Evolutionary conservation across 2,888 invertebrate species (phyloP).

Genomic region (Blastobasis adustella): DNA sequence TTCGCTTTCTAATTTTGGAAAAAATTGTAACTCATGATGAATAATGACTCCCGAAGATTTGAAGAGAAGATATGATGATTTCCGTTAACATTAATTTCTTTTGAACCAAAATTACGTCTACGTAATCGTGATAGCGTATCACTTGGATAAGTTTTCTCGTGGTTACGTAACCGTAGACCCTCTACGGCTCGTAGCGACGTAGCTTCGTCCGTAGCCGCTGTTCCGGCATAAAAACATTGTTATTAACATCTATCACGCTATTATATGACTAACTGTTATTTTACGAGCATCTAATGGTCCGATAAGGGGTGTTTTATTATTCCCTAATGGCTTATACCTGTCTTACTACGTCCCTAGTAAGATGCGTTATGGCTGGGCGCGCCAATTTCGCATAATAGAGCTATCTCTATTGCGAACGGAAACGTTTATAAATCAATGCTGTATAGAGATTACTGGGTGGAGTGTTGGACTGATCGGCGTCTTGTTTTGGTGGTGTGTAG

Average conservation of each 20-base stretch:
- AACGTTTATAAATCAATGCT: slow-evolving; percentile 20
- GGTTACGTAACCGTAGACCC: slow-evolving; percentile 11
- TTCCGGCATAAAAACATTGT: slow-evolving; percentile 51
- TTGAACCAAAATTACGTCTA: too few species aligned
- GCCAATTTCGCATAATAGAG: slow-evolving; percentile 68
- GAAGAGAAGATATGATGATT: too few species aligned
- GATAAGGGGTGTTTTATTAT: slow-evolving; percentile 71
- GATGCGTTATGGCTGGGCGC: slow-evolving; percentile 64
- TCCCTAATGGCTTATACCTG: slow-evolving; percentile 73
- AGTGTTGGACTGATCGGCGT: not conserved
- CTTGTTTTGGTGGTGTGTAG: too few species aligned
- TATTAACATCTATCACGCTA: slow-evolving; percentile 69
- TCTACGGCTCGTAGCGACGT: slow-evolving; percentile 15
- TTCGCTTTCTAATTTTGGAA: too few species aligned
- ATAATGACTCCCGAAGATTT: too few species aligned
- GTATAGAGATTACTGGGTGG: not conserved
- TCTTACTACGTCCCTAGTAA: slow-evolving; percentile 51
- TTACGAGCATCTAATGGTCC: slow-evolving; percentile 70
- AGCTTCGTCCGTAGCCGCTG: slow-evolving; percentile 16
- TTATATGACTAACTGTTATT: slow-evolving; percentile 73
- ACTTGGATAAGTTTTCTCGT: not conserved
- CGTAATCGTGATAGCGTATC: not conserved
- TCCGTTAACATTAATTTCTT: too few species aligned
- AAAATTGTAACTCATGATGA: too few species aligned
- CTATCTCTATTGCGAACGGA: slow-evolving; percentile 48